Conservation (phyloP, 2,888 invertebrate genomes). For the Drosophila emarginata region DNA sequence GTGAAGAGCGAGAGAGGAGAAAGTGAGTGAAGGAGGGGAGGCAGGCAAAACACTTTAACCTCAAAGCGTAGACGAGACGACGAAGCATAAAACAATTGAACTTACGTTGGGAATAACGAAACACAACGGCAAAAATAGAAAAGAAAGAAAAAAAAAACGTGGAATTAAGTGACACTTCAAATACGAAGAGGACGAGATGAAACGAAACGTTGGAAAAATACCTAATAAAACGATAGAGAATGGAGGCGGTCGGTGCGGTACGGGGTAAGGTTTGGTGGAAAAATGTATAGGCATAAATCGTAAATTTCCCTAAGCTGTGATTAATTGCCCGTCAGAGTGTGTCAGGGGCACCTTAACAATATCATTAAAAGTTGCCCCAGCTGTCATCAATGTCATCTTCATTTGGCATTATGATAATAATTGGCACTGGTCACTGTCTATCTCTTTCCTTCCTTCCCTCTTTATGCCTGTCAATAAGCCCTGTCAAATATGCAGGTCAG, state of each 20-base stretch:
- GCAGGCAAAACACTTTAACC: slow-evolving; percentile 42
- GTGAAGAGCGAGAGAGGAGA: slow-evolving; percentile 7
- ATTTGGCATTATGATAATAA: slow-evolving; percentile 75
- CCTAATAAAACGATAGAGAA: neutral
- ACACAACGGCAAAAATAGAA: slow-evolving; percentile 19
- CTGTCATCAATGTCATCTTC: slow-evolving; percentile 67
- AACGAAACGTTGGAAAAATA: slow-evolving; percentile 6
- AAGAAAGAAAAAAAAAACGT: slow-evolving; percentile 55
- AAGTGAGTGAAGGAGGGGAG: neutral
- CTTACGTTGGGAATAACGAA: slow-evolving; percentile 51
- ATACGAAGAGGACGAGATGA: slow-evolving; percentile 16
- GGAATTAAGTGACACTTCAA: slow-evolving; percentile 67
- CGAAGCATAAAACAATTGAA: slow-evolving; percentile 70
- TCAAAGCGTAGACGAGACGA: slow-evolving; percentile 49
- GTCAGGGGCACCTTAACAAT: slow-evolving; percentile 55
- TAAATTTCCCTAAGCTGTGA: slow-evolving; percentile 51
- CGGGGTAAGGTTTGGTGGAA: neutral
- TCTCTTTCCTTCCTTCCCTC: neutral
- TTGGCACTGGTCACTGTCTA: slow-evolving; percentile 44
- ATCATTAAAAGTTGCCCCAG: slow-evolving; percentile 65
- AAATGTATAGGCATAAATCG: slow-evolving; percentile 10
- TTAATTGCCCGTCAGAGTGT: slow-evolving; percentile 61
- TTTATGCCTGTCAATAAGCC: slow-evolving; percentile 50
- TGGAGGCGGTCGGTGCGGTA: too few species aligned
- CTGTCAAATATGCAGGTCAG: slow-evolving; percentile 59